Conservation (phyloP, 2,113 vertebrate genomes). For the Ploceus nigricollis region DNA sequence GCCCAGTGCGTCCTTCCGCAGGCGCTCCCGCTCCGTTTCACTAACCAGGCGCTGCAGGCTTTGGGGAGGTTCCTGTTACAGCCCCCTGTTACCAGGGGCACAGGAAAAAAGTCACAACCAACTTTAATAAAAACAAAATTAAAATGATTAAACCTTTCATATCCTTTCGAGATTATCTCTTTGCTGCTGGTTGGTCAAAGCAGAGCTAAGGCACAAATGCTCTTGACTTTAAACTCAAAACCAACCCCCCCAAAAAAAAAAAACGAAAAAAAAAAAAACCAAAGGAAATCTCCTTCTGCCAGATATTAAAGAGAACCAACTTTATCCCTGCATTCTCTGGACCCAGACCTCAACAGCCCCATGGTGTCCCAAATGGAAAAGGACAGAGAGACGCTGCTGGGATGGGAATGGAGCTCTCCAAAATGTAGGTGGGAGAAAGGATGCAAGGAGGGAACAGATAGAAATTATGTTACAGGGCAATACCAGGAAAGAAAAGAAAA, state of each 20-base stretch:
- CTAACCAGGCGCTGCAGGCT: conserved; percentile 8
- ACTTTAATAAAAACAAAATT: conserved; percentile 78
- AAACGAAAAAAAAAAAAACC: not conserved
- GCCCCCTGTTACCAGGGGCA: conserved; percentile 4
- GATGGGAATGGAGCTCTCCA: accelerated
- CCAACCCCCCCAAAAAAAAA: not conserved
- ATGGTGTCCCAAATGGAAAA: not conserved
- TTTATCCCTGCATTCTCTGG: conserved; percentile 5
- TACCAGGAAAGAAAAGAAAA: not conserved
- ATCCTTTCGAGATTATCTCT: conserved; percentile 72
- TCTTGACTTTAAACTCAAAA: conserved; percentile 9
- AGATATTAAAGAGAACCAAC: conserved; percentile 57
- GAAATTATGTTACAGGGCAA: not conserved
- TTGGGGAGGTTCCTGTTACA: conserved; percentile 14
- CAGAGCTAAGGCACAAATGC: conserved; percentile 17
- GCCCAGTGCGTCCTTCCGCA: conserved; percentile 76
- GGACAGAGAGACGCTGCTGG: not conserved
- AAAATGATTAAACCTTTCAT: conserved; percentile 73
- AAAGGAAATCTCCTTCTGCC: conserved; percentile 44
- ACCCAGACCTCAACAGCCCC: not conserved
- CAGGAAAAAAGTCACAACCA: conserved; percentile 38
- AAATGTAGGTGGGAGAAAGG: not conserved
- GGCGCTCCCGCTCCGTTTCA: conserved; percentile 6
- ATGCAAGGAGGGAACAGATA: accelerated
- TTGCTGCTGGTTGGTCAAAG: conserved; percentile 52